Percentiles rank a stretch among this genome's conserved stretches.
phyloP scores from a whole-genome alignment of 2,888 invertebrate genomes.

The Philonicus albiceps region DNA sequence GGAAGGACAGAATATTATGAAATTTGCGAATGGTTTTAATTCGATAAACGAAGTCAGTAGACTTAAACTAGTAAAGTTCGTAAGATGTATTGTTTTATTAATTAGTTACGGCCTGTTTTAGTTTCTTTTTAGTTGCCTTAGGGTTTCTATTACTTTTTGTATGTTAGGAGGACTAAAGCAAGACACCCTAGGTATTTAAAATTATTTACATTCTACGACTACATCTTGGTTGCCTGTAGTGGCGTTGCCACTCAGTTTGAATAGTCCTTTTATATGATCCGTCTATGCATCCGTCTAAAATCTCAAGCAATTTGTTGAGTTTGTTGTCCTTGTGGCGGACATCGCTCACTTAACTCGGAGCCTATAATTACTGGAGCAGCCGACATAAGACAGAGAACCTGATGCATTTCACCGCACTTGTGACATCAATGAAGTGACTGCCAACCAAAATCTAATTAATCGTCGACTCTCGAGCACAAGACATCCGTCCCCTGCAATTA shows the following conservation, averaged over 20 bases:
- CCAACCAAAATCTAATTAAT: constrained; percentile 31
- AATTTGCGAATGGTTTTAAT: too few relatives aligned
- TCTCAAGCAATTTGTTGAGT: not conserved
- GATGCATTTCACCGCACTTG: constrained; percentile 20
- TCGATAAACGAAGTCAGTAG: too few relatives aligned
- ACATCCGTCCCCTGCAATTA: constrained; percentile 2
- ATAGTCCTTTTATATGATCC: not conserved
- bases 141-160: not conserved
- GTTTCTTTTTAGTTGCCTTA: too few relatives aligned
- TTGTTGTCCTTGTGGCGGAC: not conserved
- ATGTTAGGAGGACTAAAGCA: not conserved
- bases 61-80: too few relatives aligned
- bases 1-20: too few relatives aligned
- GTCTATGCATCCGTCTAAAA: not conserved
- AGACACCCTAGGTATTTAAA: not conserved
- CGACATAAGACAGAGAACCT: constrained; percentile 10
- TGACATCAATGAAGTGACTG: constrained; percentile 36
- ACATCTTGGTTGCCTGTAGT: not conserved
- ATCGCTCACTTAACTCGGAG: not conserved
- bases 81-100: too few relatives aligned
- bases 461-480: not conserved
- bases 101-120: too few relatives aligned
- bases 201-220: not conserved
- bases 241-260: not conserved
- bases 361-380: constrained; percentile 10